These are phyloP conservation scores for Drosophila sucinea DNA, from an alignment of 1,140 invertebrate genomes.

Conservation along the genomic window DNA sequence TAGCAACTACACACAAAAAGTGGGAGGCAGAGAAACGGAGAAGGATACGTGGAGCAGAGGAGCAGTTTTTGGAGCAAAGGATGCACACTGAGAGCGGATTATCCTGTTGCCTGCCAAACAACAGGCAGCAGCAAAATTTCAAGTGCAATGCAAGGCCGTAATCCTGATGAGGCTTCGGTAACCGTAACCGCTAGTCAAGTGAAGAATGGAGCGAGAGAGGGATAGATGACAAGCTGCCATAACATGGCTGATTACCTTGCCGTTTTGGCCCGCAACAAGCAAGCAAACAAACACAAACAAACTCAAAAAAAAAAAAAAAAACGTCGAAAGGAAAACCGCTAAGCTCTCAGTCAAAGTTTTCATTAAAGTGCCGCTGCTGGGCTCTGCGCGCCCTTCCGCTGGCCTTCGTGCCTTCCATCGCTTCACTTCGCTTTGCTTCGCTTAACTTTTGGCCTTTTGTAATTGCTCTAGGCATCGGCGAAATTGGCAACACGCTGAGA, in stretches of 20 bases:
- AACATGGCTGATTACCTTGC: constrained; percentile 53
- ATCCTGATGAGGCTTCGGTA: constrained; percentile 30
- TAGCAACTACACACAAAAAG: constrained; percentile 39
- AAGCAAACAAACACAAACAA: background rate
- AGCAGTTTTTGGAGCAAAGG: background rate
- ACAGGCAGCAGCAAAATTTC: constrained; percentile 30
- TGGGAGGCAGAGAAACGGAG: background rate
- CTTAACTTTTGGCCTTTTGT: constrained; percentile 51
- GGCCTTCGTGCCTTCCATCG: background rate
- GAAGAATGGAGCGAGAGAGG: background rate
- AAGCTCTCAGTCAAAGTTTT: constrained; percentile 55
- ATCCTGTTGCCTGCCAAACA: constrained; percentile 38
- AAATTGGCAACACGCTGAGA: constrained; percentile 37
- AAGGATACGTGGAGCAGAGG: background rate
- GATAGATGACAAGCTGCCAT: constrained; percentile 32
- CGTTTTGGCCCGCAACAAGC: constrained; percentile 21
- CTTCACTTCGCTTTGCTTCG: background rate
- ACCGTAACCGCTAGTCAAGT: constrained; percentile 24
- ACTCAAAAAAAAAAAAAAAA: background rate
- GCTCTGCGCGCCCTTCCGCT: background rate
- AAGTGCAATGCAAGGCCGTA: constrained; percentile 52
- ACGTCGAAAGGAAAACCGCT: constrained; percentile 38
- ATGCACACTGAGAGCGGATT: constrained; percentile 41
- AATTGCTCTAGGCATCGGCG: constrained; percentile 42
- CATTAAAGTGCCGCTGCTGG: constrained; percentile 45